Percentiles rank a stretch among this genome's conserved stretches.
Evolutionary conservation across 2,113 vertebrate species (phyloP).

Genomic region (Psammodynastes pulverulentus): DNA sequence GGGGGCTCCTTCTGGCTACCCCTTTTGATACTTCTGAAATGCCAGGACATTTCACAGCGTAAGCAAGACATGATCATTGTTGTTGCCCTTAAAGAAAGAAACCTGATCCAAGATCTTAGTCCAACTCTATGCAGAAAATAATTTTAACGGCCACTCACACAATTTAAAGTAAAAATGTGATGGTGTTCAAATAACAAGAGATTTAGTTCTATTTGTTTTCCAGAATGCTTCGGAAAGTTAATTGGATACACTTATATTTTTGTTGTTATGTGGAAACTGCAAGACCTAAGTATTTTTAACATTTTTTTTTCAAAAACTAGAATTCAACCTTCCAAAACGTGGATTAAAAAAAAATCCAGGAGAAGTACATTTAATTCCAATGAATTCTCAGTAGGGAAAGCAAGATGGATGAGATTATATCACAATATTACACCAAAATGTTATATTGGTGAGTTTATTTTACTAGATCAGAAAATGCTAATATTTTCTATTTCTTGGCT

Average conservation of each 20-base stretch:
- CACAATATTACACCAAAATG: not conserved
- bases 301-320: too few relatives aligned
- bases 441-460: not conserved
- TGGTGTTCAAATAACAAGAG: not conserved
- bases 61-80: not conserved
- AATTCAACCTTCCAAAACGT: not conserved
- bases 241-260: not conserved
- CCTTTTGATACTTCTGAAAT: not conserved
- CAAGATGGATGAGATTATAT: not conserved
- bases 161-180: not conserved
- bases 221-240: not conserved
- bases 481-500: not conserved
- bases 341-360: not conserved
- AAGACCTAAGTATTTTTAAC: not conserved
- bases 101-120: not conserved
- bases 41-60: constrained; percentile 16
- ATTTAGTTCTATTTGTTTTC: not conserved
- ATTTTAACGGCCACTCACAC: not conserved
- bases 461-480: not conserved
- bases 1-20: not conserved
- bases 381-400: not conserved
- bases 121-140: not conserved
- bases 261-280: not conserved
- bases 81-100: not conserved
- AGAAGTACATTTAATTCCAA: not conserved